These are phyloP conservation scores for Zeuzera pyrina DNA, from an alignment of 2,888 invertebrate genomes.

Conservation along the genomic window DNA sequence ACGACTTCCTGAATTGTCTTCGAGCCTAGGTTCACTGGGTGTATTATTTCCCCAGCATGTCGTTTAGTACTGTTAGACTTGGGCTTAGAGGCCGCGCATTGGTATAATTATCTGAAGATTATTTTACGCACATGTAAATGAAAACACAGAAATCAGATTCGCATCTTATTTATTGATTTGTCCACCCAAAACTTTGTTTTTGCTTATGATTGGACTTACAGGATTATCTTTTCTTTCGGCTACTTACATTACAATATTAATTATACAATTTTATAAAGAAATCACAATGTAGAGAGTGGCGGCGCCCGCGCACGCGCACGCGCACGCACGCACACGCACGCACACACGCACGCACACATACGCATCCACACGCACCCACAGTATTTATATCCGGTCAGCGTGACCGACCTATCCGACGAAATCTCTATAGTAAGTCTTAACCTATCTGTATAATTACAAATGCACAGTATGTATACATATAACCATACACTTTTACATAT, in stretches of 20 bases:
- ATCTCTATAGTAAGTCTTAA: slow-evolving; percentile 55
- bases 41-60: too few species aligned
- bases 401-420: slow-evolving; percentile 43
- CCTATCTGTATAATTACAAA: slow-evolving; percentile 69
- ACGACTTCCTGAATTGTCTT: too few species aligned
- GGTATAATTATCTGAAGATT: background rate
- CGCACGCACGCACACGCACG: slow-evolving; percentile 15
- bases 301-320: slow-evolving; percentile 34
- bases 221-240: slow-evolving; percentile 66
- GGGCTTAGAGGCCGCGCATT: too few species aligned
- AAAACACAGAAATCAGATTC: slow-evolving; percentile 54
- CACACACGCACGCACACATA: slow-evolving; percentile 5
- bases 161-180: slow-evolving; percentile 70
- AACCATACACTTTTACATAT: slow-evolving; percentile 63
- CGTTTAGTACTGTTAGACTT: too few species aligned
- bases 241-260: slow-evolving; percentile 67
- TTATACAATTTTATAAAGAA: slow-evolving; percentile 57
- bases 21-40: too few species aligned
- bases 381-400: slow-evolving; percentile 29
- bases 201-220: slow-evolving; percentile 63
- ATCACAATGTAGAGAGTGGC: slow-evolving; percentile 58
- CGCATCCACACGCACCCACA: slow-evolving; percentile 9
- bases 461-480: slow-evolving; percentile 61
- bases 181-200: slow-evolving; percentile 63
- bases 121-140: background rate